Conservation (phyloP, 2,113 vertebrate genomes). For the Myrmophylax atrothorax region DNA sequence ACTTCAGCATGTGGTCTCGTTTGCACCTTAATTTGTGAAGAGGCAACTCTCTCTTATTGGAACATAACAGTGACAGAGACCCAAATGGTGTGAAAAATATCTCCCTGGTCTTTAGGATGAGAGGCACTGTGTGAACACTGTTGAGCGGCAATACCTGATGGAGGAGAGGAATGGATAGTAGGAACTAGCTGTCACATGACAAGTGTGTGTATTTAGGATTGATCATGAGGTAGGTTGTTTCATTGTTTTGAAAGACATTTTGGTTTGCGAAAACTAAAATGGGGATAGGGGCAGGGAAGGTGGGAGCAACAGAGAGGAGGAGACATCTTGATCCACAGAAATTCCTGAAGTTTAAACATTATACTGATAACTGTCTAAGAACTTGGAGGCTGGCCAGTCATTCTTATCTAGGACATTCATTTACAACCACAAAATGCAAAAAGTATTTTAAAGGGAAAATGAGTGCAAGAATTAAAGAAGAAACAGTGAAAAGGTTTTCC, state of each 20-base stretch:
- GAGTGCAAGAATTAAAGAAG: not conserved
- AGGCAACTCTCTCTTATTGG: not conserved
- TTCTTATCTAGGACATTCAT: not conserved
- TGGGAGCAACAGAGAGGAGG: too few relatives aligned
- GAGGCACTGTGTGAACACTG: accelerated
- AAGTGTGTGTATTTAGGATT: not conserved
- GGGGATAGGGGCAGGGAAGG: accelerated
- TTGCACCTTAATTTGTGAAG: not conserved
- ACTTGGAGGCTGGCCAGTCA: not conserved
- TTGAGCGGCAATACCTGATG: not conserved
- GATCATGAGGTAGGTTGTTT: not conserved
- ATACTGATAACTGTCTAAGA: not conserved
- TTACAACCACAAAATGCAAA: not conserved
- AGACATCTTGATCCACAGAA: not conserved
- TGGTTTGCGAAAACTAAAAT: not conserved
- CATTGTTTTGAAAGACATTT: not conserved
- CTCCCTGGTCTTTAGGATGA: not conserved
- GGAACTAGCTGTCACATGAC: not conserved
- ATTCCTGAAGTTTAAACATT: not conserved
- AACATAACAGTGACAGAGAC: not conserved
- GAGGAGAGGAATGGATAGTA: not conserved
- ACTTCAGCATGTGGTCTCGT: not conserved
- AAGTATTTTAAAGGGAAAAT: not conserved
- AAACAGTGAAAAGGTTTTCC: not conserved
- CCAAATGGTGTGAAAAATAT: not conserved